Evolutionary conservation across 2,113 vertebrate species (phyloP), one percentile per base, ranked within the genome.

Genomic region (Takifugu flavidus): DNA sequence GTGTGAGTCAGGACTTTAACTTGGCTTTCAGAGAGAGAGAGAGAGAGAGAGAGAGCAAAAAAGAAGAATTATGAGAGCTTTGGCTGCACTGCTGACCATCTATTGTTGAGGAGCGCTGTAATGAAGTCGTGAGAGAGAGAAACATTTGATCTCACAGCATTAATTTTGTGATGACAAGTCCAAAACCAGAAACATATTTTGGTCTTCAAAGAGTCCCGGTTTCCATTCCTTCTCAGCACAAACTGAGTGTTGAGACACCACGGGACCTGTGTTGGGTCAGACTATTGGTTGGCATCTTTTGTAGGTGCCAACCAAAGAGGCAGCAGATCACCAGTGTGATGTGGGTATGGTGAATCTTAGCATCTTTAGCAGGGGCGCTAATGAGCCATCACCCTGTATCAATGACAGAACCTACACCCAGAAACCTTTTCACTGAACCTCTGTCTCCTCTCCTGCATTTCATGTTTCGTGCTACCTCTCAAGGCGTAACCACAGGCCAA

Each of bases 1-100:
- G 79, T 75, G 66, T 57, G 51, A 20, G 53, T 51, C 53, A 53
- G 67, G 66, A 78, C 75, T 85, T 90, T 77, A 89, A 88, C 86
- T 90, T 91, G 91, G 81, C 77, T 84, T 87, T 90, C 71, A 67
- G 55, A 62, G 59, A 49, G 62, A 50, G 26, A 5, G 10, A 25
- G 51, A 44, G 58, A 56, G 75, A 74, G 75, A 46, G 74, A 56
- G 67, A 45, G 14, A 57, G 64, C 45, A 1, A 13, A 2, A 25
- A 51, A 43, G 58, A 59, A 77, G 76, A 78, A 53, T 69, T 59
- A 77, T 57, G 65, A 46, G 15, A 55, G 64, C 46, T 49, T 27
- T 26, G 26, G 27, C 62, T 81, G 82, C 60, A 75, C 60, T 70
- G 67, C 47, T 29, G 25, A 39, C 49, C 72, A 62, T 77, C 53